Evolutionary conservation across 2,113 vertebrate species (phyloP).

Genomic region (Nyctereutes procyonoides): DNA sequence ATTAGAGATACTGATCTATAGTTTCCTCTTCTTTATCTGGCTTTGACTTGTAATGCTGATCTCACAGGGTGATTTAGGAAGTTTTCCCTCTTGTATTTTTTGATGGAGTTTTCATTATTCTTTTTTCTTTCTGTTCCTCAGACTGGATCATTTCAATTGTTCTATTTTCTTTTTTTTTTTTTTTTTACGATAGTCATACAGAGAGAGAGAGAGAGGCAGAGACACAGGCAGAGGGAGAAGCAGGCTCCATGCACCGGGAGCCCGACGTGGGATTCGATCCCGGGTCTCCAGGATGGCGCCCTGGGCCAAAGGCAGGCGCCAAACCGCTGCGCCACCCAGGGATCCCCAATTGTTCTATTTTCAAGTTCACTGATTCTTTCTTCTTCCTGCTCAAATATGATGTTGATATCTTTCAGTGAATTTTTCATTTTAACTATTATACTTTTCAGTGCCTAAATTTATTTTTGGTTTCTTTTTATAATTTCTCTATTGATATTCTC

Average conservation of each 20-base stretch:
- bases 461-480: neutral
- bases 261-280: no score
- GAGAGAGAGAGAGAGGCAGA: no score
- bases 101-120: neutral
- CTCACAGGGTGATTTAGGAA: neutral
- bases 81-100: neutral
- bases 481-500: neutral
- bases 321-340: no score
- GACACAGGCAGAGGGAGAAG: no score
- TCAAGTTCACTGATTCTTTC: neutral
- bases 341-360: no score
- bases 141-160: neutral
- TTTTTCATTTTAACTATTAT: neutral
- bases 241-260: no score
- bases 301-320: no score
- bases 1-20: neutral
- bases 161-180: no score
- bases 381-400: neutral
- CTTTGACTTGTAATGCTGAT: neutral
- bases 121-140: neutral
- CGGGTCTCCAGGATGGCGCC: no score
- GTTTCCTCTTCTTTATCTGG: neutral
- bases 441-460: neutral
- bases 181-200: no score
- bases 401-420: neutral